Percentiles rank a stretch among this genome's conserved stretches.
Conservation (phyloP, 2,797 vertebrate genomes). For the Paramormyrops hopkinsi region DNA sequence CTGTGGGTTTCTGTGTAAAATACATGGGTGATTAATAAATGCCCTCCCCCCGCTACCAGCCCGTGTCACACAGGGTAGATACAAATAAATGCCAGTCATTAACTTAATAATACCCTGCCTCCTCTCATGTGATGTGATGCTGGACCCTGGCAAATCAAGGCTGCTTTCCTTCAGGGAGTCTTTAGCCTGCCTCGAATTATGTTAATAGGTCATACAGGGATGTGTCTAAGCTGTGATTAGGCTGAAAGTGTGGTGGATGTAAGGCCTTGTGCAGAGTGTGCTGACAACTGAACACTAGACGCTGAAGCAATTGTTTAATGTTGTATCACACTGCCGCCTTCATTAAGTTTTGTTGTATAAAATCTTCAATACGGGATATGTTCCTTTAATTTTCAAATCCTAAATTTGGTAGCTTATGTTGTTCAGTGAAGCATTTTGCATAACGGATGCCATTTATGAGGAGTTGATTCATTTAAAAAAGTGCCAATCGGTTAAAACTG, state of each 20-base stretch:
- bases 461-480: neutral
- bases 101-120: neutral
- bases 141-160: neutral
- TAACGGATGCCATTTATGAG: neutral
- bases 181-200: neutral
- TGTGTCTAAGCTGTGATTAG: neutral
- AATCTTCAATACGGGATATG: neutral
- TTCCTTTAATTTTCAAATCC: neutral
- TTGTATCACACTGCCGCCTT: neutral
- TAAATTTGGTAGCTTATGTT: neutral
- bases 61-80: neutral
- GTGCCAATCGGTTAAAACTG: neutral
- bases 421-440: neutral
- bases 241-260: neutral
- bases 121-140: neutral
- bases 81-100: neutral
- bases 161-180: neutral
- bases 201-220: neutral
- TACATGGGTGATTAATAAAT: neutral
- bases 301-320: neutral
- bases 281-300: neutral
- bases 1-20: slow-evolving; percentile 8
- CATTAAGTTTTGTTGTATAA: neutral
- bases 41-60: neutral
- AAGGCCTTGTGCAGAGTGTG: neutral